Evolutionary conservation across 2,113 vertebrate species (phyloP).

Genomic region (Heterotilapia buettikoferi): DNA sequence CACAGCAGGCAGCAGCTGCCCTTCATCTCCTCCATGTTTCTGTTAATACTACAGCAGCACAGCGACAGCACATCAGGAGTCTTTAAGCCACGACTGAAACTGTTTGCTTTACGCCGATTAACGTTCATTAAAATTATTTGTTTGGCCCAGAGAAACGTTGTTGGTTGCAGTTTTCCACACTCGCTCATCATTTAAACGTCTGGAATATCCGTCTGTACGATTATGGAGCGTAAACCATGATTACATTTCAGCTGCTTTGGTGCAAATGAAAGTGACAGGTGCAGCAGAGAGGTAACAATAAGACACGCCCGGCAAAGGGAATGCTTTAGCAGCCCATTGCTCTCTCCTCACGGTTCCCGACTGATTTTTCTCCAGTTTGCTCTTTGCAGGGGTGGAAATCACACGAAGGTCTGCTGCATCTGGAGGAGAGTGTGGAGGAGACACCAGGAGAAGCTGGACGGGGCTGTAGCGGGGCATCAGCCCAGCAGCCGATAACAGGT

Average conservation of each 20-base stretch:
- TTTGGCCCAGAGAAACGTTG: neutral
- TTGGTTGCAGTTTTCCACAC: neutral
- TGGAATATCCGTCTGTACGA: neutral
- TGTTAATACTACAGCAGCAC: neutral
- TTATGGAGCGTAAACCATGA: rapidly evolving
- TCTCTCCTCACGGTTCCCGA: rapidly evolving
- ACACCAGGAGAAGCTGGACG: neutral
- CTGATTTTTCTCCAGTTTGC: too few relatives aligned
- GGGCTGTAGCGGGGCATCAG: neutral
- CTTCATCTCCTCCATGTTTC: neutral
- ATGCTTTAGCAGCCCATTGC: neutral
- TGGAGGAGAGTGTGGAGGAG: neutral
- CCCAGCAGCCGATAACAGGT: neutral
- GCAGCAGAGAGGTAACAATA: neutral
- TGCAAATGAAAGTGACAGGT: neutral
- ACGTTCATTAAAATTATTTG: neutral
- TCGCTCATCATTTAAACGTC: neutral
- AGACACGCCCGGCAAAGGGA: neutral
- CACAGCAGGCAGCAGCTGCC: neutral
- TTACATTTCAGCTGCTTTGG: neutral
- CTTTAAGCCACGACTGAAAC: neutral
- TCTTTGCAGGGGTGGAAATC: neutral
- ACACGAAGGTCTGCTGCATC: neutral
- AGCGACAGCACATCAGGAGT: too few relatives aligned
- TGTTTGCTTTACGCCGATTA: neutral